Base-by-base conservation (phyloP, 1,140 invertebrate genomes). In the Aphelenchoides fujianensis region DNA sequence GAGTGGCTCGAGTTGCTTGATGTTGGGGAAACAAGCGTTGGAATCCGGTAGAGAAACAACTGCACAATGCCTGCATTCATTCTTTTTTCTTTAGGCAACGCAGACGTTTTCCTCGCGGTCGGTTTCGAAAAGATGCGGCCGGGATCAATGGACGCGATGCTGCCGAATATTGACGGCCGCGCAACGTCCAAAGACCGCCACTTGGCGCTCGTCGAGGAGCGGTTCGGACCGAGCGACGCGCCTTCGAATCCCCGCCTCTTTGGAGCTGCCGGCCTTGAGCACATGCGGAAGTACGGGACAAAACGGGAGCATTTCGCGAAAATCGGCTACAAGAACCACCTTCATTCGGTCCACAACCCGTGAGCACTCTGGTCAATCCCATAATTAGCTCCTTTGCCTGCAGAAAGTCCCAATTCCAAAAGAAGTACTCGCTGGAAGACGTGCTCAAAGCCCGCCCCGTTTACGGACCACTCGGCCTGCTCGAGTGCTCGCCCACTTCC, bases 101-200 rank as follows among this genome's bases (percentile, higher is more conserved):
- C 89, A 19, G 90, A 97, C 82, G 94, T 95, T 85, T 90, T 92
- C 0, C 85, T 98, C 41, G 95, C 94, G 19, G 83, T 97, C 54
- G 96, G 96, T 2, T 98, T 98, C 85, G 96, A 98, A 82, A 98
- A 97, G 86, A 98, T 98, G 96, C 90, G 95, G 78, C 88, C 89
- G 55, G 96, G 95, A 0, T 94, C 95, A 16, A 86, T 98, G 1
- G 88, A 88, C n/a, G 88, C 89, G 0, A 91, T 90, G 86, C 90
- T 90, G 81, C 68, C 61, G 70, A 27, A 48, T 28, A 67, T 68
- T 84, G 87, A 87, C 55, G 95, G 98, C 84, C 89, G 95, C 61
- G 92, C 92, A 0, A 92, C 94, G 87, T 95, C 96, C 16, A 89
- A 97, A 87, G 94, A 97, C 59, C 93, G 91, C 78, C 95, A 97